Conservation (phyloP, 1,140 invertebrate species). For the Drosophila pallidifrons region DNA sequence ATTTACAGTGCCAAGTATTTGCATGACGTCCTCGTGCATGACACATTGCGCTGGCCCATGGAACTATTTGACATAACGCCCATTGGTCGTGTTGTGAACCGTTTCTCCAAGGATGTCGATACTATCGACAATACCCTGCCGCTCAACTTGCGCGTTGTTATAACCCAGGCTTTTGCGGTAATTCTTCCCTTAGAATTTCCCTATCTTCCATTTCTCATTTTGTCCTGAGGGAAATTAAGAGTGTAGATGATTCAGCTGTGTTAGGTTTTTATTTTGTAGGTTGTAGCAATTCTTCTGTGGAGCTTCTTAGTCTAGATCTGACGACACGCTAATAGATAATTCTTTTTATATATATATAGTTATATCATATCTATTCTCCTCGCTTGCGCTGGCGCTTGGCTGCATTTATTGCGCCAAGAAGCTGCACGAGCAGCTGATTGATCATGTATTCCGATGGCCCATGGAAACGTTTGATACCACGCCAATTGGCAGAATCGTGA, state of each 20-base stretch:
- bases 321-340: neutral
- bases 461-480: slow-evolving; percentile 92
- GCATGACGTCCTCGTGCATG: slow-evolving; percentile 87
- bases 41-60: slow-evolving; percentile 89
- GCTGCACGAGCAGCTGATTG: slow-evolving; percentile 88
- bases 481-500: slow-evolving; percentile 91
- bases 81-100: slow-evolving; percentile 90
- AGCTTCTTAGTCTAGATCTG: slow-evolving; percentile 53
- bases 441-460: slow-evolving; percentile 88
- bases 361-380: slow-evolving; percentile 69
- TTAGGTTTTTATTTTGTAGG: neutral
- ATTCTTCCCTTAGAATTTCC: slow-evolving; percentile 27
- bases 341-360: slow-evolving; percentile 73
- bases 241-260: neutral
- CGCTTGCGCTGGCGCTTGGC: slow-evolving; percentile 83
- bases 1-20: slow-evolving; percentile 84
- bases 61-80: slow-evolving; percentile 92
- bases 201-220: neutral
- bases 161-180: slow-evolving; percentile 83
- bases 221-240: neutral
- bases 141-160: slow-evolving; percentile 79
- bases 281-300: slow-evolving; percentile 26
- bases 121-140: slow-evolving; percentile 87
- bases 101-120: slow-evolving; percentile 91
- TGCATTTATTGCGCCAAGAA: slow-evolving; percentile 72